Base-by-base conservation (phyloP, 1,140 invertebrate genomes). In the Drosophila oshimai region DNA sequence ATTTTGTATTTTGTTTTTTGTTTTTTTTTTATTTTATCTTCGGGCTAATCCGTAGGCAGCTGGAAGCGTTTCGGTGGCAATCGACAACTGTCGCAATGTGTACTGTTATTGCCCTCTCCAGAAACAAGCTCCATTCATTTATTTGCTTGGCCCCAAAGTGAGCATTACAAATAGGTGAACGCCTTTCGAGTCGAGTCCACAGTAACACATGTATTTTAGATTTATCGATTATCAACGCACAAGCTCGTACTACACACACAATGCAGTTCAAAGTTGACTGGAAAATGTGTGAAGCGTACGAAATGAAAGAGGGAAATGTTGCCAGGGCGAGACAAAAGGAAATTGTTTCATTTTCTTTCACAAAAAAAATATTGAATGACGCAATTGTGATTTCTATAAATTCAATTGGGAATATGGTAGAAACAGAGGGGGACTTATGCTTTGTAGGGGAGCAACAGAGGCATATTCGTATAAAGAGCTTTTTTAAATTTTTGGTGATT, bases 161-260 rank as follows among this genome's bases (percentile, higher is more conserved):
- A 54, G 74, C 74, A 67, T 50, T 78, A 77, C 60, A 68, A 78
- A 78, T 74, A 77, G 65, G 47, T 57, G 37, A 55, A 29, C 46
- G 47, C 28, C 37, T 49, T 28, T 13, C 55, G n/a, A 36, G 31
- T 13, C 55, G n/a, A 36, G 31, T 44, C 10, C 45, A 37, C 65
- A 46, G 34, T 36, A 29, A 60, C 55, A 41, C 42, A 47, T 64
- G 57, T 54, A 64, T 73, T 47, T 73, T 50, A 62, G 71, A 84
- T 75, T 75, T 84, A 84, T 84, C 75, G 79, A 80, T 84, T 84
- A 84, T 86, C 64, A 71, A 65, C 74, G 75, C 78, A 70, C 68
- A 64, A 36, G 22, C 33, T 12, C 31, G 44, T 24, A 37, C 31
- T 17, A n/a, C 31, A 37, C 36, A 20, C 60, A 47, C 31, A 55